A percentile compares a stretch with the other conserved stretches of the same genome.
These are phyloP conservation scores for Micrastur ruficollis DNA, from an alignment of 2,797 vertebrate genomes.

Conservation along the genomic window DNA sequence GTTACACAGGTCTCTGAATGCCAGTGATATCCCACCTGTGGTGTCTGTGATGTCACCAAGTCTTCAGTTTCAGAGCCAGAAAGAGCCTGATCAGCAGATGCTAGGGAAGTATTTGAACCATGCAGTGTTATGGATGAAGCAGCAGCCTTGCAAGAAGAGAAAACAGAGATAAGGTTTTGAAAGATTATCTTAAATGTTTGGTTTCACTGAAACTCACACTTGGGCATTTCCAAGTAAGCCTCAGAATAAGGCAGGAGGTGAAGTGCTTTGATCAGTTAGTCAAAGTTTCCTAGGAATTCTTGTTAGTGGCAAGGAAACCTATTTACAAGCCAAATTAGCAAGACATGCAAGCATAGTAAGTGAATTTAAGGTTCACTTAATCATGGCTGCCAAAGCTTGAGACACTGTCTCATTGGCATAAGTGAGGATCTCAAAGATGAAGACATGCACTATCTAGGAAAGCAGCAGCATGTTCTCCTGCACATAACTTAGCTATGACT, in stretches of 20 bases:
- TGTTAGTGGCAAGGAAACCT: background rate
- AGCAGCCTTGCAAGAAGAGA: constrained; percentile 49
- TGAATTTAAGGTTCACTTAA: background rate
- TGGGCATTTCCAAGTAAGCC: background rate
- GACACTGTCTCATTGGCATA: background rate
- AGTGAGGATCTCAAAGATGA: background rate
- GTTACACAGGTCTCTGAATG: background rate
- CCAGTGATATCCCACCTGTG: constrained; percentile 64
- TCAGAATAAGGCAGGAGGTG: background rate
- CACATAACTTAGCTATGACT: background rate
- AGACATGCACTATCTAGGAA: background rate
- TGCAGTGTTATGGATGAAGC: constrained; percentile 55
- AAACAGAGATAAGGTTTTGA: background rate
- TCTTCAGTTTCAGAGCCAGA: constrained; percentile 76
- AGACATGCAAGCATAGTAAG: background rate
- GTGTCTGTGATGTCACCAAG: constrained; percentile 63
- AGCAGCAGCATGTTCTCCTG: background rate
- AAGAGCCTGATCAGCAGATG: constrained; percentile 73
- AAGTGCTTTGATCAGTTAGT: background rate
- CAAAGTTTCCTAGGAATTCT: background rate
- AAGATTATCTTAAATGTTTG: background rate
- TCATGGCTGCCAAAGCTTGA: background rate
- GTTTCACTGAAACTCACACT: background rate
- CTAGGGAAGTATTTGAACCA: constrained; percentile 72
- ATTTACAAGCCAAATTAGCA: background rate